Evolutionary conservation across 2,888 invertebrate genomes (phyloP).

Genomic region (Agrochola lychnidis): DNA sequence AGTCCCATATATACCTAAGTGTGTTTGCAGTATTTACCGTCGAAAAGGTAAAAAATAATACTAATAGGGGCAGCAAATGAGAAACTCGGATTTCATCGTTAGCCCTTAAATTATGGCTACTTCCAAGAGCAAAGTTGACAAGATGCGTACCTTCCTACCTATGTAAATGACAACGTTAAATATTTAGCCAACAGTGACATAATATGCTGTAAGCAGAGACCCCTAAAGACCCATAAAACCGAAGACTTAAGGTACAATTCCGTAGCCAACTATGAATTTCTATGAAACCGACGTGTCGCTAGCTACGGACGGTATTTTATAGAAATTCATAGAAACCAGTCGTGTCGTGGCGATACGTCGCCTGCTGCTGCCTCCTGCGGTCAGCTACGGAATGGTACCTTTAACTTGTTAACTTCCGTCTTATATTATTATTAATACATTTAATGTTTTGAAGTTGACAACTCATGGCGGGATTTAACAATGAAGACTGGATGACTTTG

Average conservation of each 20-base stretch:
- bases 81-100: neutral
- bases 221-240: constrained; percentile 22
- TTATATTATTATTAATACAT: neutral
- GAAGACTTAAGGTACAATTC: neutral
- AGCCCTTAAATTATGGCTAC: neutral
- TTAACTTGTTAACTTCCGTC: neutral
- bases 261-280: too few species aligned
- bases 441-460: neutral
- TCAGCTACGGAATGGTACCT: neutral
- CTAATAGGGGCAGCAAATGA: neutral
- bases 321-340: too few species aligned
- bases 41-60: neutral
- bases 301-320: too few species aligned
- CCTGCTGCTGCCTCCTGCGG: too few species aligned
- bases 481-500: neutral
- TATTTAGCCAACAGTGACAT: constrained; percentile 25
- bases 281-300: too few species aligned
- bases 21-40: neutral
- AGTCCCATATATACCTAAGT: neutral
- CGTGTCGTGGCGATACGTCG: too few species aligned
- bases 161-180: constrained; percentile 42
- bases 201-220: neutral
- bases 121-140: neutral
- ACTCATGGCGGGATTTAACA: neutral
- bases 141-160: neutral